A percentile compares a stretch with the other conserved stretches of the same genome.
These are phyloP conservation scores for Dicranocentrus wangi DNA, from an alignment of 2,888 invertebrate species.

Conservation along the genomic window DNA sequence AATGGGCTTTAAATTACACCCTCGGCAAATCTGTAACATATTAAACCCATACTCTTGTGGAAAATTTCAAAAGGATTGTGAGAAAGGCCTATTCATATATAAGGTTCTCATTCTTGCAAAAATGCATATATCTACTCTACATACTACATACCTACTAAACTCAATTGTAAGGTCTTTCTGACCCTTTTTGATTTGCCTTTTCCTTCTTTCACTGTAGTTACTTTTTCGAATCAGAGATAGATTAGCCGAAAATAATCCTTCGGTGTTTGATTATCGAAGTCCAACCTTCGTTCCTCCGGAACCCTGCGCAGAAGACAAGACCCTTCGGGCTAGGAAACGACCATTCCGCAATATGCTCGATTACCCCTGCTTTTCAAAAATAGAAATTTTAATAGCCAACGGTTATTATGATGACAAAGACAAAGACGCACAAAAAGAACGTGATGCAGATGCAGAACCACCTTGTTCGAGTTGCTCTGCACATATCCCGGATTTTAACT, in stretches of 20 bases:
- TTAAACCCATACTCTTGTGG: conserved; percentile 56
- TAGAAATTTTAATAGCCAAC: conserved; percentile 50
- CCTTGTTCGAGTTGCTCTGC: neutral
- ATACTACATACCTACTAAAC: neutral
- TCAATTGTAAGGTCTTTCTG: too few species aligned
- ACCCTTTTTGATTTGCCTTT: too few species aligned
- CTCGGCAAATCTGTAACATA: conserved; percentile 34
- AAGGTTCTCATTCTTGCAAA: conserved; percentile 29
- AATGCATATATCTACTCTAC: neutral
- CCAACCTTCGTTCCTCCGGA: neutral
- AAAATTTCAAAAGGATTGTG: conserved; percentile 39
- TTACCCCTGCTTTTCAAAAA: conserved; percentile 47
- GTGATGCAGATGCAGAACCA: neutral
- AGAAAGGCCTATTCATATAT: conserved; percentile 44
- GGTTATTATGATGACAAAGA: conserved; percentile 53
- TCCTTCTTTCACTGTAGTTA: conserved; percentile 17
- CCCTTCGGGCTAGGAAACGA: neutral
- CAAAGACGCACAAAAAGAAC: neutral
- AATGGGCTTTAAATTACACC: conserved; percentile 50
- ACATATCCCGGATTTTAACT: too few species aligned
- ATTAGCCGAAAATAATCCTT: conserved; percentile 24
- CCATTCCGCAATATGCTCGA: conserved; percentile 16
- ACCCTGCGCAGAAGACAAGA: conserved; percentile 17
- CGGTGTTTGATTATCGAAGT: conserved; percentile 54
- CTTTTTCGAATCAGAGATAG: conserved; percentile 20